Percentiles rank a stretch among this genome's conserved stretches.
Evolutionary conservation across 2,888 invertebrate species (phyloP).

Genomic region (Scrobipalpa atriplicella): DNA sequence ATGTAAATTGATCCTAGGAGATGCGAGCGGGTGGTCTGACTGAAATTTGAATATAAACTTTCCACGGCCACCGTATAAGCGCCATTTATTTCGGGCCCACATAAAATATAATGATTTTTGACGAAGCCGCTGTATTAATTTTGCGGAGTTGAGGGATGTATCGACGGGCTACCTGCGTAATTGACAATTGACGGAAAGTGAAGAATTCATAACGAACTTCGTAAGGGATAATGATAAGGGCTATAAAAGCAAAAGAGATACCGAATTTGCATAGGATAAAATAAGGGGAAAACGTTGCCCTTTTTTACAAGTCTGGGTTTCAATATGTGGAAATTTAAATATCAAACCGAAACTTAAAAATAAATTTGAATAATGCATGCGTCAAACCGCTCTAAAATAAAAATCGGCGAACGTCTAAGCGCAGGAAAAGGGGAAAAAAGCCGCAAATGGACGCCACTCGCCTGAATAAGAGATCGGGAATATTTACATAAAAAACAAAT

Average conservation of each 20-base stretch:
- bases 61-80: constrained; percentile 72
- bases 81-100: constrained; percentile 78
- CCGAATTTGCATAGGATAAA: constrained; percentile 13
- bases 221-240: neutral
- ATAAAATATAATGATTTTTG: constrained; percentile 83
- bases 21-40: constrained; percentile 76
- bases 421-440: constrained; percentile 63
- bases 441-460: constrained; percentile 70
- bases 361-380: constrained; percentile 26
- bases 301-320: constrained; percentile 11
- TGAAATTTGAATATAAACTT: constrained; percentile 82
- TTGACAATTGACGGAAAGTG: constrained; percentile 24
- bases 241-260: constrained; percentile 14
- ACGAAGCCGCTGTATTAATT: constrained; percentile 73
- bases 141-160: constrained; percentile 65
- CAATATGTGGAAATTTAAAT: constrained; percentile 14
- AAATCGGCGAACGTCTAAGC: constrained; percentile 59
- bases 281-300: neutral
- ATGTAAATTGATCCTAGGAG: constrained; percentile 82
- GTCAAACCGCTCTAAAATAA: constrained; percentile 20
- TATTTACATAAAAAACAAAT: constrained; percentile 83
- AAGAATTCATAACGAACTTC: constrained; percentile 22
- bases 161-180: constrained; percentile 49
- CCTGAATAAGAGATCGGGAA: constrained; percentile 71
- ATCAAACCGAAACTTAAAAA: constrained; percentile 9